Evolutionary conservation across 2,113 vertebrate species (phyloP).

Genomic region (Ceyx melanurus): DNA sequence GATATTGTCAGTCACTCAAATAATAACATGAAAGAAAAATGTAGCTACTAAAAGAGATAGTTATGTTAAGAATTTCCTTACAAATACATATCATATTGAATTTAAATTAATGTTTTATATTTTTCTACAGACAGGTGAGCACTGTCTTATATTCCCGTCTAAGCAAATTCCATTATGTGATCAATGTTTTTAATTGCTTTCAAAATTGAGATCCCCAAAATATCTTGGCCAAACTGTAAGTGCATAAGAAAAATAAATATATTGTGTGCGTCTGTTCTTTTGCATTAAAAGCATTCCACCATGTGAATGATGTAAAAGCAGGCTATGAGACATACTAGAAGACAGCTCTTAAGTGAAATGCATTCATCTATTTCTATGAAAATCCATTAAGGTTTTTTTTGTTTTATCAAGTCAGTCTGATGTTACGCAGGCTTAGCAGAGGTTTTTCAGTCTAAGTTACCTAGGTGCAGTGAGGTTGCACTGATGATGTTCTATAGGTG

Average conservation of each 20-base stretch:
- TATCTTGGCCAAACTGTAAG: neutral
- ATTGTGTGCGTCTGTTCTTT: neutral
- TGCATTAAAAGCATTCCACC: neutral
- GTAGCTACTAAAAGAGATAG: neutral
- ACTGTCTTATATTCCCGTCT: neutral
- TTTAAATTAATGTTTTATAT: neutral
- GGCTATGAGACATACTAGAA: neutral
- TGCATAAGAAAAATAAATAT: neutral
- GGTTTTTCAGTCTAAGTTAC: neutral
- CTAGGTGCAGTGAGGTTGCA: neutral
- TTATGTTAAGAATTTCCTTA: neutral
- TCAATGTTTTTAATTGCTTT: neutral
- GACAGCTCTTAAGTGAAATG: neutral
- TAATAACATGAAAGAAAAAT: neutral
- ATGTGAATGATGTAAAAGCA: neutral
- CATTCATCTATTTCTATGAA: neutral
- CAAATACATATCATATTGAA: neutral
- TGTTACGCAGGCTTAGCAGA: neutral
- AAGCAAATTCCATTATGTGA: neutral
- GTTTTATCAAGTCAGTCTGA: neutral
- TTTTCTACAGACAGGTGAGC: neutral
- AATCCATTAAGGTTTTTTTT: neutral
- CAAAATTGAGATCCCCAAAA: neutral
- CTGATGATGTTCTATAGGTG: neutral
- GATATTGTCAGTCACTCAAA: neutral